Conservation (phyloP, 2,888 invertebrate species). For the Biston stratarius region DNA sequence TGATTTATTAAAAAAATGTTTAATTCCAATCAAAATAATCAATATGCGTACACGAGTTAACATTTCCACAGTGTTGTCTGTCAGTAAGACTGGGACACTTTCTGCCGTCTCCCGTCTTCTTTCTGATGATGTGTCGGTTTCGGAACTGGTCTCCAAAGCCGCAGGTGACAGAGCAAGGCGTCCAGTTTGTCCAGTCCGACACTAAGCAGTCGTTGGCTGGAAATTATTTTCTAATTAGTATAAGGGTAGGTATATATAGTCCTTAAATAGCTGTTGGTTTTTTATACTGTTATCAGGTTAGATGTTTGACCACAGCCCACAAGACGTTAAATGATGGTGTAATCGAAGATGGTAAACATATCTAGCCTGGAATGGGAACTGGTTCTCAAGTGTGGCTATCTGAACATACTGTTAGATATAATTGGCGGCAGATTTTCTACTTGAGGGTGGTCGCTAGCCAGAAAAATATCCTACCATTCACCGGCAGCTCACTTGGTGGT, state of each 20-base stretch:
- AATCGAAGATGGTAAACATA: too few relatives aligned
- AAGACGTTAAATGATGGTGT: too few relatives aligned
- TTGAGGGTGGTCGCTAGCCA: too few relatives aligned
- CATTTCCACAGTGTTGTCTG: conserved; percentile 70
- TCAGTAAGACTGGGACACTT: conserved; percentile 71
- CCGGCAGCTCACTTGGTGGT: too few relatives aligned
- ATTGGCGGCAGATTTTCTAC: too few relatives aligned
- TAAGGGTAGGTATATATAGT: too few relatives aligned
- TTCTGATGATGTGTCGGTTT: conserved; percentile 89
- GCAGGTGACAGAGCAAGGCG: conserved; percentile 94
- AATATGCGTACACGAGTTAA: conserved; percentile 73
- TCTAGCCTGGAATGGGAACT: too few relatives aligned
- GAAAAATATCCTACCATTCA: too few relatives aligned
- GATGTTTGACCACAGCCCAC: too few relatives aligned
- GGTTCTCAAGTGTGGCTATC: too few relatives aligned
- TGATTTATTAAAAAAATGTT: neutral
- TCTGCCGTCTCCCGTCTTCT: conserved; percentile 91
- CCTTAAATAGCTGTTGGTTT: neutral
- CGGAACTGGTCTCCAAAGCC: conserved; percentile 95
- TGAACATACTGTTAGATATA: too few relatives aligned
- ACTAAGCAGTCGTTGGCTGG: conserved; percentile 93
- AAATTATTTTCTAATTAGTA: conserved; percentile 62
- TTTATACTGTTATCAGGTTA: too few relatives aligned
- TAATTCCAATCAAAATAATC: conserved; percentile 76
- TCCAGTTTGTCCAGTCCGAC: conserved; percentile 94